Percentiles rank a stretch among this genome's conserved stretches.
Conservation (phyloP, 2,888 invertebrate species). For the Cantharis rustica region DNA sequence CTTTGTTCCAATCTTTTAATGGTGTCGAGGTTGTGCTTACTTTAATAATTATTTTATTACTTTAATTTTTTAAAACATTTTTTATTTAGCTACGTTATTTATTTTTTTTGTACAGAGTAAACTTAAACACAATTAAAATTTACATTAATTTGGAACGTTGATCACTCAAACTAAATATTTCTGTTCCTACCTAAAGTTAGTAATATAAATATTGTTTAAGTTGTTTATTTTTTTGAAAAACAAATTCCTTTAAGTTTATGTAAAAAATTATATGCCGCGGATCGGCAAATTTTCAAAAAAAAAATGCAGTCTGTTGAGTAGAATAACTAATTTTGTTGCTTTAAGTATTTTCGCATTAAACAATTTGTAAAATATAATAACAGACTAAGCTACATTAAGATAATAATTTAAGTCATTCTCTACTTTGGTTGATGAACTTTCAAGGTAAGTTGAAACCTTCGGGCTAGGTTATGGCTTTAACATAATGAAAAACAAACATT, state of each 20-base stretch:
- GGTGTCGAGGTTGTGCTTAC: not conserved
- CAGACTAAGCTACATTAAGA: not conserved
- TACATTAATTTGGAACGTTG: not conserved
- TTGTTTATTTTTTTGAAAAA: not conserved
- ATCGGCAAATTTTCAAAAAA: not conserved
- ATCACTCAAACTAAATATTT: not conserved
- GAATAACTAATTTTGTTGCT: not conserved
- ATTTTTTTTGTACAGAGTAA: not conserved
- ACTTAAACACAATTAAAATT: not conserved
- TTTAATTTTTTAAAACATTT: not conserved
- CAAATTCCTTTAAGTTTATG: not conserved
- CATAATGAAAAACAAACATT: conserved; percentile 43
- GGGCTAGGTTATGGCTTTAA: conserved; percentile 40
- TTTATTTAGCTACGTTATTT: not conserved
- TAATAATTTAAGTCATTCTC: conserved; percentile 20
- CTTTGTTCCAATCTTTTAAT: not conserved
- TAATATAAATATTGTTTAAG: not conserved
- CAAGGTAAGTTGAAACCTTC: conserved; percentile 48
- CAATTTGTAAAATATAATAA: not conserved
- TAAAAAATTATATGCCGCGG: not conserved
- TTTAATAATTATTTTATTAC: not conserved
- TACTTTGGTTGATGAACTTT: conserved; percentile 50
- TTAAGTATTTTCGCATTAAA: not conserved
- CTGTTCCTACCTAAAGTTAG: not conserved
- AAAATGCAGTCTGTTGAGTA: not conserved